Evolutionary conservation across 2,797 vertebrate genomes (phyloP).

Genomic region (Coreius guichenoti): DNA sequence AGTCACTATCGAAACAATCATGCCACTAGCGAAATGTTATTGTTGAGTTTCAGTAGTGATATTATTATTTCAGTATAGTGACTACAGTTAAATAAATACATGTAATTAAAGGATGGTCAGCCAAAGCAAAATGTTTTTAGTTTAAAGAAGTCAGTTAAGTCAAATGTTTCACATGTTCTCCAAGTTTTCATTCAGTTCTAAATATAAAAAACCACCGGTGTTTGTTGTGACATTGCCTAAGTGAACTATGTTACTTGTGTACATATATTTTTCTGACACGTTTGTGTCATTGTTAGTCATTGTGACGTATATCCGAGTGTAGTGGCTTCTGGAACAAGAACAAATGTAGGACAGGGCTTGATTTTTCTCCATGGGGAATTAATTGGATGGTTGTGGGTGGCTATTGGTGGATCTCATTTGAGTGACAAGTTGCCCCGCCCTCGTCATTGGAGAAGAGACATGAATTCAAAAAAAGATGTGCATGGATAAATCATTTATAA

Average conservation of each 20-base stretch:
- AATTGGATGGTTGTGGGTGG: not conserved
- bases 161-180: not conserved
- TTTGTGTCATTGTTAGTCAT: not conserved
- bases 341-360: too few species aligned
- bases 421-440: too few species aligned
- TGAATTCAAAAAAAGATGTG: too few species aligned
- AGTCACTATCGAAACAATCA: not conserved
- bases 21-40: not conserved
- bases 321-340: too few species aligned
- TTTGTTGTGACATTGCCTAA: too few species aligned
- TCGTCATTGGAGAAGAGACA: too few species aligned
- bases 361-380: too few species aligned
- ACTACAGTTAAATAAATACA: not conserved
- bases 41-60: not conserved
- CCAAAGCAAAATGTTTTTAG: too few species aligned
- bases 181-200: too few species aligned
- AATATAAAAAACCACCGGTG: too few species aligned
- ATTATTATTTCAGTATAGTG: not conserved
- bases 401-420: not conserved
- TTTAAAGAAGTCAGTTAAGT: not conserved
- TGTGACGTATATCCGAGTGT: not conserved
- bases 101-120: not conserved
- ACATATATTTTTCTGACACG: too few species aligned
- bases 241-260: too few species aligned
- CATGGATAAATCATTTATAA: not conserved